phyloP scores from a whole-genome alignment of 1,140 invertebrate genomes.

The Pseudachorutes palmiensis region DNA sequence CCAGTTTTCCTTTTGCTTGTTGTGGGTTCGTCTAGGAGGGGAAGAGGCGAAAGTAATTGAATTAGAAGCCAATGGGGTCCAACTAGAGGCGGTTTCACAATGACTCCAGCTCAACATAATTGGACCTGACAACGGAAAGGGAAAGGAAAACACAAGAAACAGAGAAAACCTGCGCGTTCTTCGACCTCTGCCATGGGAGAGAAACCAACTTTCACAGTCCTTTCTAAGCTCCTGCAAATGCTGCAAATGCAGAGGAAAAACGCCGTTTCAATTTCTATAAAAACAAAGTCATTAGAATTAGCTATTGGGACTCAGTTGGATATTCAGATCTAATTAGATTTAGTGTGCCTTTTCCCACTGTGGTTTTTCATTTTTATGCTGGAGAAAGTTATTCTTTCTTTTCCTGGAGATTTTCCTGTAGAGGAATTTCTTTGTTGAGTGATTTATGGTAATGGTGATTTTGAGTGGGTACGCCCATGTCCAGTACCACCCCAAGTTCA shows the following conservation, averaged over 20 bases:
- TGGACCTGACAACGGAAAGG: constrained; percentile 36
- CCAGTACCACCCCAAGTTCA: not conserved
- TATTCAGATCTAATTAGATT: too few relatives aligned
- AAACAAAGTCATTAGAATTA: too few relatives aligned
- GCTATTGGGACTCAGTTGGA: too few relatives aligned
- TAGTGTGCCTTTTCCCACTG: too few relatives aligned
- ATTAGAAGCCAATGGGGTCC: constrained; percentile 37
- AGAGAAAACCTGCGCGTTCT: not conserved
- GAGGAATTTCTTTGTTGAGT: not conserved
- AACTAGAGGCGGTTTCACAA: constrained; percentile 34
- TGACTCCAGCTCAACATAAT: constrained; percentile 34
- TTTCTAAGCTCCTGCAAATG: too few relatives aligned
- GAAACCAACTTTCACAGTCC: too few relatives aligned
- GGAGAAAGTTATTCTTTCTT: too few relatives aligned
- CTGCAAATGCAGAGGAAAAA: too few relatives aligned
- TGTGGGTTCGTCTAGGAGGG: constrained; percentile 5
- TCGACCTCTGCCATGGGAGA: not conserved
- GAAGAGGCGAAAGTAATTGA: constrained; percentile 27
- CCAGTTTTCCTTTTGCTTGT: not conserved
- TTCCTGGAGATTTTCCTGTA: too few relatives aligned
- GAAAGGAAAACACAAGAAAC: constrained; percentile 14
- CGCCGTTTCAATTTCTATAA: too few relatives aligned
- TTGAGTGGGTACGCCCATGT: not conserved
- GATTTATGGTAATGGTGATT: constrained; percentile 16
- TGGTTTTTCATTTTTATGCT: not conserved